Evolutionary conservation across 92 coral and sea anemone species (phyloP).

Genomic region (Paramuricea clavata): DNA sequence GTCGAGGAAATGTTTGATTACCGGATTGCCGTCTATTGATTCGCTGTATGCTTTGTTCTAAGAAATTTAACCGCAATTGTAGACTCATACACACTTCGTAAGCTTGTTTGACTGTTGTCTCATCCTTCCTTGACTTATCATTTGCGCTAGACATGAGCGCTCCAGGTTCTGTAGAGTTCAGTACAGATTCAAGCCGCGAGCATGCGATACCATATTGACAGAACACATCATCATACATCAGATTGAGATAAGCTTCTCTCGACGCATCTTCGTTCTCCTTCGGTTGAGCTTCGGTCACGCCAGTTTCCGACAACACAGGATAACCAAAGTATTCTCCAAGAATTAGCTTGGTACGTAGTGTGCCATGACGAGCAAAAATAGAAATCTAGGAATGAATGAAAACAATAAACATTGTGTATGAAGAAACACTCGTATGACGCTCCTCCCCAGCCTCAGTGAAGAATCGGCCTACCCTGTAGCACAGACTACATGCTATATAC

Average conservation of each 20-base stretch:
- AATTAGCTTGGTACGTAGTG: constrained; percentile 36
- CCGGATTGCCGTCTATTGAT: constrained; percentile 1
- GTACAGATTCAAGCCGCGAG: constrained; percentile 71
- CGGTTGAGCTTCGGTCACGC: constrained; percentile 4
- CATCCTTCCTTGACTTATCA: constrained; percentile 52
- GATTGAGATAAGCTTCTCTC: constrained; percentile 29
- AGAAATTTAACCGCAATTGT: constrained; percentile 89
- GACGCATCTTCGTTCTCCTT: constrained; percentile 8
- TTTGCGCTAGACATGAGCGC: constrained; percentile 35
- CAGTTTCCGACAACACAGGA: constrained; percentile 69
- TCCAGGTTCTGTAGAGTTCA: constrained; percentile 66
- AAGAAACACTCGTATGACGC: background rate
- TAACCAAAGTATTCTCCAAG: constrained; percentile 94
- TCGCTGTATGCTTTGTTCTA: constrained; percentile 77
- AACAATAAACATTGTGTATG: background rate
- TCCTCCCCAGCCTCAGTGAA: too few species aligned
- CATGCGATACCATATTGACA: constrained; percentile 95
- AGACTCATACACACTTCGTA: constrained; percentile 85
- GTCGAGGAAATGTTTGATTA: background rate
- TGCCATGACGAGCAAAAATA: constrained; percentile 43
- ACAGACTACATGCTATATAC: too few species aligned
- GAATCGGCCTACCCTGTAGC: too few species aligned
- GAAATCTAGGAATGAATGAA: constrained; percentile 25
- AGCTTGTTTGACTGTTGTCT: constrained; percentile 74
- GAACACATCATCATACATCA: constrained; percentile 85